Evolutionary conservation across 2,113 vertebrate species (phyloP).

Genomic region (Empidonax traillii): DNA sequence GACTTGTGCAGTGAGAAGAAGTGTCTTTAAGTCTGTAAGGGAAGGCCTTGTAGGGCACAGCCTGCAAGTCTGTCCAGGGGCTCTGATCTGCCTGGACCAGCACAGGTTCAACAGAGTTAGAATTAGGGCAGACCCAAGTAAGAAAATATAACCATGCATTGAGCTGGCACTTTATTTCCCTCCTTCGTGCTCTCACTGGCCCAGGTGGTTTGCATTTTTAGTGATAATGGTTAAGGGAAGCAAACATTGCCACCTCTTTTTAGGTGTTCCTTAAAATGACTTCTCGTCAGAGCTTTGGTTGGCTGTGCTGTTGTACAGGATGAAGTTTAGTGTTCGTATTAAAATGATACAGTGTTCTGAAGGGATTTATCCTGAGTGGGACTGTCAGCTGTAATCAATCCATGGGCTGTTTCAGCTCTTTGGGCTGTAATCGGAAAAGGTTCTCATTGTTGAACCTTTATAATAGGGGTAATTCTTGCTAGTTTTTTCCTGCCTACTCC

Average conservation of each 20-base stretch:
- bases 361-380: constrained; percentile 12
- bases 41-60: constrained; percentile 26
- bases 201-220: constrained; percentile 24
- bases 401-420: background rate
- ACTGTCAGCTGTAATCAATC: background rate
- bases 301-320: background rate
- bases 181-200: constrained; percentile 35
- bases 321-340: background rate
- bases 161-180: constrained; percentile 42
- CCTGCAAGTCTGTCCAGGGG: background rate
- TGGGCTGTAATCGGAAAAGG: background rate
- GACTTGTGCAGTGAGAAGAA: constrained; percentile 35
- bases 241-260: constrained; percentile 34
- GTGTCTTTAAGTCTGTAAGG: constrained; percentile 36
- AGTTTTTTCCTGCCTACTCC: background rate
- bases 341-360: background rate
- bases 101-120: background rate
- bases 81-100: background rate
- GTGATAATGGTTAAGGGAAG: constrained; percentile 21
- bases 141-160: background rate
- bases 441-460: background rate
- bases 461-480: background rate
- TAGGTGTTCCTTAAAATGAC: constrained; percentile 19
- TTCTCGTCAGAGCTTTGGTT: constrained; percentile 5
- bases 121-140: background rate